These are phyloP conservation scores for Rhamnusium bicolor DNA, from an alignment of 2,888 invertebrate species.

Conservation along the genomic window DNA sequence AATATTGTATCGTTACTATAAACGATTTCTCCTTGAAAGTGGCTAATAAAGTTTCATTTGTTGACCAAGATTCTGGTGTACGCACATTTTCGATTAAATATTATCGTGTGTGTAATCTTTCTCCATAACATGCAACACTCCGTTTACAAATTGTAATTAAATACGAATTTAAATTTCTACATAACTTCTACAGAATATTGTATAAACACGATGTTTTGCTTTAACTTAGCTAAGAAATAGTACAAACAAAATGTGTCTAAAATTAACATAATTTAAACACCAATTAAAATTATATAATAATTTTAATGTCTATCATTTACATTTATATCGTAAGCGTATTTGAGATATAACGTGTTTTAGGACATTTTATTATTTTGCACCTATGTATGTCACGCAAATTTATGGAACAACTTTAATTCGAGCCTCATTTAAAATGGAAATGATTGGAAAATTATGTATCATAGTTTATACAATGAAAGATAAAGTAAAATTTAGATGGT, in stretches of 20 bases:
- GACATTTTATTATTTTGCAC: not conserved
- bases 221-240: not conserved
- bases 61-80: not conserved
- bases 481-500: too few relatives aligned
- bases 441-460: not conserved
- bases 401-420: not conserved
- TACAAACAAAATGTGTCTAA: not conserved
- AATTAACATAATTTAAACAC: not conserved
- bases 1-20: too few relatives aligned
- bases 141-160: not conserved
- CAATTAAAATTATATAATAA: not conserved
- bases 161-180: too few relatives aligned
- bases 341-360: not conserved
- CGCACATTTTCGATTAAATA: not conserved
- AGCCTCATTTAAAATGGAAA: not conserved
- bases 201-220: not conserved
- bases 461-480: too few relatives aligned
- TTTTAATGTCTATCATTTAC: not conserved
- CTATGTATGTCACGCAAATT: not conserved
- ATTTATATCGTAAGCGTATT: not conserved
- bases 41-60: too few relatives aligned
- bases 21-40: too few relatives aligned
- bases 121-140: not conserved
- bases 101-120: not conserved
- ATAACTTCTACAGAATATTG: too few relatives aligned